Evolutionary conservation across 2,888 invertebrate genomes (phyloP).

Genomic region (Trichogramma dendrolimi): DNA sequence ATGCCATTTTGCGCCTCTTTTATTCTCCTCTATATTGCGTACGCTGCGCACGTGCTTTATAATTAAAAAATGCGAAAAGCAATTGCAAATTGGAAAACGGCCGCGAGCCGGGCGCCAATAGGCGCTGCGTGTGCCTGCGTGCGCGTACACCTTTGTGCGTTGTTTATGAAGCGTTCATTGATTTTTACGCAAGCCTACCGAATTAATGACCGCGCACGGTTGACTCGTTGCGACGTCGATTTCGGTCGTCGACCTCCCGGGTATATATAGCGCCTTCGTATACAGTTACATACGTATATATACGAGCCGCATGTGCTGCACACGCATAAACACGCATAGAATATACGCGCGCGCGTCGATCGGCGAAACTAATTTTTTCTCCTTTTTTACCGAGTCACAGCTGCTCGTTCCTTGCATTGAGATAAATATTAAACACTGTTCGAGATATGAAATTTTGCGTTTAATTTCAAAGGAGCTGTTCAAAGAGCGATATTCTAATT

Average conservation of each 20-base stretch:
- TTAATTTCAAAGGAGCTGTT: too few species aligned
- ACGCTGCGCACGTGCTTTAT: slow-evolving; percentile 40
- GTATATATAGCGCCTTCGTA: neutral
- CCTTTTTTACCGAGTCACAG: too few species aligned
- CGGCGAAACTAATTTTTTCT: neutral
- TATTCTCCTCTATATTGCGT: too few species aligned
- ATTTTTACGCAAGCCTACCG: slow-evolving; percentile 48
- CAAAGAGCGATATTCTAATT: too few species aligned
- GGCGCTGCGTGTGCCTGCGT: slow-evolving; percentile 1
- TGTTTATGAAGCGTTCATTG: slow-evolving; percentile 52
- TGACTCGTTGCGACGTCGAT: slow-evolving; percentile 36
- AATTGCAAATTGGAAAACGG: slow-evolving; percentile 54
- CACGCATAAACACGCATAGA: too few species aligned
- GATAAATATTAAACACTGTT: neutral
- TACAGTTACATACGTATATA: too few species aligned
- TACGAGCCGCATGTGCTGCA: too few species aligned
- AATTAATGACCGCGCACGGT: slow-evolving; percentile 48
- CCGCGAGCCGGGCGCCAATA: slow-evolving; percentile 32
- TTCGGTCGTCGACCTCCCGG: slow-evolving; percentile 36
- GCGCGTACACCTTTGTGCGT: slow-evolving; percentile 32
- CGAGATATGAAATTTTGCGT: neutral
- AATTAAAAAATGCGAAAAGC: slow-evolving; percentile 53
- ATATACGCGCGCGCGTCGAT: neutral
- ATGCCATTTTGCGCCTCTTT: too few species aligned
- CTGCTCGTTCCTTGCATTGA: too few species aligned